Evolutionary conservation across 2,113 vertebrate genomes (phyloP).

Genomic region (Marcusenius ussheri): DNA sequence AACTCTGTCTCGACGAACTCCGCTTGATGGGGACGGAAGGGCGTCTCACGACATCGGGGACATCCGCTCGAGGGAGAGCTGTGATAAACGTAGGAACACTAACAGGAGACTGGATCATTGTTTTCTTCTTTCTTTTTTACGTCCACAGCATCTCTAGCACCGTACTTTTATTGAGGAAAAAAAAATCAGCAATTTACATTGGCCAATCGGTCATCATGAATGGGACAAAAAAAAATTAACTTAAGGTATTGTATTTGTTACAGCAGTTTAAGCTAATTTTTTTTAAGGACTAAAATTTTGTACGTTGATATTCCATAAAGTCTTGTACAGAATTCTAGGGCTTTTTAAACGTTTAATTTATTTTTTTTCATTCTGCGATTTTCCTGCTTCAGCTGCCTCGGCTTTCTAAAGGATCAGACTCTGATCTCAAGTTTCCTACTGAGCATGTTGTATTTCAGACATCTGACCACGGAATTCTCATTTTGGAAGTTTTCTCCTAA

Average conservation of each 20-base stretch:
- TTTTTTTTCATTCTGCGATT: constrained; percentile 35
- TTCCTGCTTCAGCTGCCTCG: constrained; percentile 41
- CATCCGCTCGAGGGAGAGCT: not conserved
- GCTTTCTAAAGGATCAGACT: constrained; percentile 49
- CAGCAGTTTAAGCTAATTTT: constrained; percentile 63
- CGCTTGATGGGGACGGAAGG: not conserved
- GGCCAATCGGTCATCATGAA: constrained; percentile 28
- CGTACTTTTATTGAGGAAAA: not conserved
- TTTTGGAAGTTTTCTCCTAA: constrained; percentile 43
- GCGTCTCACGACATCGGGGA: not conserved
- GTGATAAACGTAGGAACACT: not conserved
- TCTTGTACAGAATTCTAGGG: constrained; percentile 59
- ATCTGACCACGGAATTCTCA: constrained; percentile 43
- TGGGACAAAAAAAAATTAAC: not conserved
- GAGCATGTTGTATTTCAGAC: constrained; percentile 48
- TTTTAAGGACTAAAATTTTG: constrained; percentile 47
- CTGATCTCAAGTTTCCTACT: constrained; percentile 46
- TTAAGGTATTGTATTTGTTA: constrained; percentile 56
- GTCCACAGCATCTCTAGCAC: not conserved
- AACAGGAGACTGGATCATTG: not conserved
- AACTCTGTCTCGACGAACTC: not conserved
- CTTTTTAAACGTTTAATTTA: constrained; percentile 47
- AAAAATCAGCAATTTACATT: not conserved
- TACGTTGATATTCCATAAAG: constrained; percentile 57
- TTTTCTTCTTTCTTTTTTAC: not conserved